phyloP scores from a whole-genome alignment of 2,888 invertebrate species.

The Pyrocoelia pectoralis region DNA sequence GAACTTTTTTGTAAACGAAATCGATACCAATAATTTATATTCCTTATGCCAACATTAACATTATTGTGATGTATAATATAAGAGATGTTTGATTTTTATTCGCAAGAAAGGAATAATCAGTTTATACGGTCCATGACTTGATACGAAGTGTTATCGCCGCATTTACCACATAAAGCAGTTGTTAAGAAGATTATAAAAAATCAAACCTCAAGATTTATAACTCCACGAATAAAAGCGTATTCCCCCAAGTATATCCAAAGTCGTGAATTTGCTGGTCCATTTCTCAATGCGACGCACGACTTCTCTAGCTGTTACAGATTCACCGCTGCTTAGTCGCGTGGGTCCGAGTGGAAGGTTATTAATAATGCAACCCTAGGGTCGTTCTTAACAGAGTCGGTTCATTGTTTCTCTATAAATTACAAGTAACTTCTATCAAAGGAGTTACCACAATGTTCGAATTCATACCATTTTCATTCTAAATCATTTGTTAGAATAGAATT shows the following conservation, averaged over 20 bases:
- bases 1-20: too few relatives aligned
- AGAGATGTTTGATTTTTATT: too few relatives aligned
- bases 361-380: conserved; percentile 49
- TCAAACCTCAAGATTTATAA: conserved; percentile 18
- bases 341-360: conserved; percentile 45
- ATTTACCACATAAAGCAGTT: too few relatives aligned
- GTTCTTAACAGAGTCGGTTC: conserved; percentile 31
- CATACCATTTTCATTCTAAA: conserved; percentile 3
- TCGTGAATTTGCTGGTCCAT: conserved; percentile 54
- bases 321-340: conserved; percentile 43
- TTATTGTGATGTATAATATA: too few relatives aligned
- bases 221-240: conserved; percentile 35
- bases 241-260: conserved; percentile 49
- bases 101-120: too few relatives aligned
- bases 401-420: conserved; percentile 16
- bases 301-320: conserved; percentile 47
- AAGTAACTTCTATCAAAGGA: conserved; percentile 17
- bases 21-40: too few relatives aligned
- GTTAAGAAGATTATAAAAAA: conserved; percentile 18
- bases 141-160: too few relatives aligned
- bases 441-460: conserved; percentile 6
- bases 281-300: conserved; percentile 50
- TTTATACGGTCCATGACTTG: too few relatives aligned
- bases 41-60: too few relatives aligned
- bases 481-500: conserved; percentile 30